A percentile compares a stretch with the other conserved stretches of the same genome.
phyloP scores from a whole-genome alignment of 2,888 invertebrate genomes.

The Colostygia pectinataria region DNA sequence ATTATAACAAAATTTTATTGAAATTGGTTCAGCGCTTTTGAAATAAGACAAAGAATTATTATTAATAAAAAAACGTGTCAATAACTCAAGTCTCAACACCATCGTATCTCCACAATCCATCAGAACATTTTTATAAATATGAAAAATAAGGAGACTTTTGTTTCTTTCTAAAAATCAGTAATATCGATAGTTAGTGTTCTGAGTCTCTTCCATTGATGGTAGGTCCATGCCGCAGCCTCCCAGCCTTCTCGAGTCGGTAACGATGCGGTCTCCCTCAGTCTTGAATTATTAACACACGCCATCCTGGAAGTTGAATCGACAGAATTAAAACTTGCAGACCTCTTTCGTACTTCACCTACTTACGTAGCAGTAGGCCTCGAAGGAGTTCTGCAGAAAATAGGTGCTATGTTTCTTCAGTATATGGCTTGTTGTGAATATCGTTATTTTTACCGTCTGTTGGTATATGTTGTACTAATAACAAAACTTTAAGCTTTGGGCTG shows the following conservation, averaged over 20 bases:
- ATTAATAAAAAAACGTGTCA: too few species aligned
- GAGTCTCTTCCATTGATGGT: neutral
- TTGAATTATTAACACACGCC: slow-evolving; percentile 75
- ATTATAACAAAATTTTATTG: too few species aligned
- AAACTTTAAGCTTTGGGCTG: neutral
- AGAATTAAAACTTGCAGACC: slow-evolving; percentile 74
- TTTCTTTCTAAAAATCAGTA: too few species aligned
- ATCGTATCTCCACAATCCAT: too few species aligned
- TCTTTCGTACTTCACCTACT: slow-evolving; percentile 71
- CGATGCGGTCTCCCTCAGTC: slow-evolving; percentile 60
- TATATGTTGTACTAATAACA: too few species aligned
- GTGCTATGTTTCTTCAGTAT: too few species aligned
- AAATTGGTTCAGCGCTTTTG: too few species aligned
- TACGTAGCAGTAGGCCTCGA: slow-evolving; percentile 28
- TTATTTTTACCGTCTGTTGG: neutral
- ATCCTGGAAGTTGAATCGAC: slow-evolving; percentile 75
- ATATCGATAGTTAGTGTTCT: neutral
- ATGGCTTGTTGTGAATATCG: neutral
- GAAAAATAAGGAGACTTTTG: too few species aligned
- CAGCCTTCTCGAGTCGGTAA: slow-evolving; percentile 40
- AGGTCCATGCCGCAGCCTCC: slow-evolving; percentile 21
- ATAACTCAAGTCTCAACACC: too few species aligned
- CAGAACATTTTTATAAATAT: too few species aligned
- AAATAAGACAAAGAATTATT: too few species aligned
- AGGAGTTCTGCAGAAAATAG: neutral